Conservation (phyloP, 2,888 invertebrate genomes). For the Cryptosula pallasiana region DNA sequence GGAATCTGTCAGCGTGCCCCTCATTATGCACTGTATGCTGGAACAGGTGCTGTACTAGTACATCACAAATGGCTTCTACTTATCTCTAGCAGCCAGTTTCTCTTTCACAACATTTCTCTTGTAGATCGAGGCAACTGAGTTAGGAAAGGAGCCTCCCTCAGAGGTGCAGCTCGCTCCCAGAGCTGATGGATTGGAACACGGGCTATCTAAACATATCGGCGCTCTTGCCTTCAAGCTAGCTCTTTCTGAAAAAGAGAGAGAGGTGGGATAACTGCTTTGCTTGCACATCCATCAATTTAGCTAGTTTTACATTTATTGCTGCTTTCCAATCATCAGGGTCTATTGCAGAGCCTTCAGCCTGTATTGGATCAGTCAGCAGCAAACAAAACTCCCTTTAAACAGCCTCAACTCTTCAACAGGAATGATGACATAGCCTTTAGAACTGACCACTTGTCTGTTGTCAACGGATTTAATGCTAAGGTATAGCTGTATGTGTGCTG, state of each 20-base stretch:
- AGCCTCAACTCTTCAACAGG: conserved; percentile 41
- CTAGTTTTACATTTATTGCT: neutral
- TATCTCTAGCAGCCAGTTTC: neutral
- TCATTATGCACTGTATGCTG: conserved; percentile 49
- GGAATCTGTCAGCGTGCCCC: conserved; percentile 48
- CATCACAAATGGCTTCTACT: too few relatives aligned
- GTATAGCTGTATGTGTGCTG: too few relatives aligned
- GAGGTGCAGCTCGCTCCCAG: conserved; percentile 38
- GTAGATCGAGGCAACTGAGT: conserved; percentile 45
- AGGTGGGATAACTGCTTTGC: conserved; percentile 31
- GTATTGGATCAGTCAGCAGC: conserved; percentile 35
- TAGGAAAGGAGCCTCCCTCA: conserved; percentile 43
- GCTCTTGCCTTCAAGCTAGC: conserved; percentile 44
- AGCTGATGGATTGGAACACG: conserved; percentile 41
- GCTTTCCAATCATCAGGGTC: neutral
- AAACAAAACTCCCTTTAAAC: conserved; percentile 34
- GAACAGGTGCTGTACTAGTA: conserved; percentile 44
- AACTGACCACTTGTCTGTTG: conserved; percentile 40
- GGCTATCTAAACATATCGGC: conserved; percentile 41
- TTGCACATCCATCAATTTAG: neutral
- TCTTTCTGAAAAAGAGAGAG: conserved; percentile 42
- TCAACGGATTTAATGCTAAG: conserved; percentile 41
- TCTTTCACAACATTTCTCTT: neutral
- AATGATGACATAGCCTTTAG: conserved; percentile 41
- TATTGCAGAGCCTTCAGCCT: neutral